phyloP scores from a whole-genome alignment of 2,797 vertebrate genomes.

The Sphenopsis melanotis region DNA sequence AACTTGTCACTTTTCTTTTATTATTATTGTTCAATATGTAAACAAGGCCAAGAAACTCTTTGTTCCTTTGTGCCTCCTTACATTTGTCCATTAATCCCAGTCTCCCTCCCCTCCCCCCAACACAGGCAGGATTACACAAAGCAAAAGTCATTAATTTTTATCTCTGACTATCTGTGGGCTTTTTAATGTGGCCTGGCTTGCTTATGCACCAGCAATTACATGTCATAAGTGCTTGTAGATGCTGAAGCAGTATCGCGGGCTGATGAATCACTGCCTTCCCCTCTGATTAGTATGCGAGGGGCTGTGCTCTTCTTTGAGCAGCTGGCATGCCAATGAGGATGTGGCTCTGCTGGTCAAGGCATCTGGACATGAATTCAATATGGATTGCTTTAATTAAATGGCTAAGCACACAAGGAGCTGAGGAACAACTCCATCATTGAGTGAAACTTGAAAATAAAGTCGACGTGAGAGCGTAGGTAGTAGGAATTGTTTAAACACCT shows the following conservation, averaged over 20 bases:
- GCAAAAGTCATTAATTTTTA: slow-evolving; percentile 89
- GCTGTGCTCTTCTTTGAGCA: slow-evolving; percentile 76
- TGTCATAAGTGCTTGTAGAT: slow-evolving; percentile 86
- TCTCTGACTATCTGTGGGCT: slow-evolving; percentile 85
- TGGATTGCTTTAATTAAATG: slow-evolving; percentile 84
- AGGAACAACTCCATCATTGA: slow-evolving; percentile 81
- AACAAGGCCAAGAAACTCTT: slow-evolving; percentile 79
- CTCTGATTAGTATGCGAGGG: slow-evolving; percentile 80
- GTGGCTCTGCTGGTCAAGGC: slow-evolving; percentile 81
- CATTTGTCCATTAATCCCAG: slow-evolving; percentile 78
- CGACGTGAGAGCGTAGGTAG: slow-evolving; percentile 15
- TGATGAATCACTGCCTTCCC: slow-evolving; percentile 82
- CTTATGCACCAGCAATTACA: slow-evolving; percentile 85
- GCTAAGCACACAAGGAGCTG: slow-evolving; percentile 79
- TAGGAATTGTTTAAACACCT: slow-evolving; percentile 51
- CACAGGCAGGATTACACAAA: slow-evolving; percentile 81
- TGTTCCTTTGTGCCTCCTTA: slow-evolving; percentile 81
- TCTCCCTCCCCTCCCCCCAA: slow-evolving; percentile 55
- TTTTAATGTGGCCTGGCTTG: slow-evolving; percentile 85
- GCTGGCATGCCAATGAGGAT: slow-evolving; percentile 83
- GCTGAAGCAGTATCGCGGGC: slow-evolving; percentile 77
- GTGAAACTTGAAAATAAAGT: slow-evolving; percentile 77
- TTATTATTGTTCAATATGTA: slow-evolving; percentile 79
- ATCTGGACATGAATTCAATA: slow-evolving; percentile 84
- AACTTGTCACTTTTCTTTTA: slow-evolving; percentile 77